Base-by-base conservation (phyloP, 2,888 invertebrate genomes). In the Cephus rjabovi region DNA sequence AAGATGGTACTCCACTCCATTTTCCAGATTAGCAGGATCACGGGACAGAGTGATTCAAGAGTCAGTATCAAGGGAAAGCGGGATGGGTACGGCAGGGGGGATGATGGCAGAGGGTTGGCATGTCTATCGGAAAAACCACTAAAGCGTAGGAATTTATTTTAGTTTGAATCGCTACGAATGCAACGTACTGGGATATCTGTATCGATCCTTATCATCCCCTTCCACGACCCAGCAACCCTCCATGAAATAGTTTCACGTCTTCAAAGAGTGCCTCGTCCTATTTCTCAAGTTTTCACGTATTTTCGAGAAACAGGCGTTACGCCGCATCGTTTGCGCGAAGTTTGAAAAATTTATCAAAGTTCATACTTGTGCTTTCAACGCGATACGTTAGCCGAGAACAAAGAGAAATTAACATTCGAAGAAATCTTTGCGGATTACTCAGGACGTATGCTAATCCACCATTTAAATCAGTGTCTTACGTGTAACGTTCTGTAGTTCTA, bases 1-100 rank as follows among this genome's bases (percentile, higher is more conserved):
- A 76, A 74, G 76, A 79, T 33, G 74, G 74, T 80, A 82, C 82
- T 74, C 77, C n/a, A 35, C 81, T 80, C 85, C 85, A 87, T 87
- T 88, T 87, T 85, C 86, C 78, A 84, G 85, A 87, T 88, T 87
- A 87, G 85, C 83, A 77, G 76, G 12, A 71, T 4, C 23, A 23
- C 23, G 56, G 56, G 2, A 56, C 56, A 56, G 56, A 56, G 9
- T 23, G 23, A 56, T 23, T 56, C 23, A 56, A 6, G 23, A 56
- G 56, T 23, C 56, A 23, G 56, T 56, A 56, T 56, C 23, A 23
- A 23, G 56, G 23, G 23, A 56, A 23, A 56, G 23, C 2, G 40
- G 1, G 15, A 40, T 56, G 56, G 9, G 6, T 56, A 56, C 56
- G 23, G 1, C 9, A 56, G 23, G 40, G 40, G 40, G 15, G 15